Percentiles rank a stretch among this genome's conserved stretches.
Evolutionary conservation across 2,797 vertebrate species (phyloP).

Genomic region (Pseudochirops cupreus): DNA sequence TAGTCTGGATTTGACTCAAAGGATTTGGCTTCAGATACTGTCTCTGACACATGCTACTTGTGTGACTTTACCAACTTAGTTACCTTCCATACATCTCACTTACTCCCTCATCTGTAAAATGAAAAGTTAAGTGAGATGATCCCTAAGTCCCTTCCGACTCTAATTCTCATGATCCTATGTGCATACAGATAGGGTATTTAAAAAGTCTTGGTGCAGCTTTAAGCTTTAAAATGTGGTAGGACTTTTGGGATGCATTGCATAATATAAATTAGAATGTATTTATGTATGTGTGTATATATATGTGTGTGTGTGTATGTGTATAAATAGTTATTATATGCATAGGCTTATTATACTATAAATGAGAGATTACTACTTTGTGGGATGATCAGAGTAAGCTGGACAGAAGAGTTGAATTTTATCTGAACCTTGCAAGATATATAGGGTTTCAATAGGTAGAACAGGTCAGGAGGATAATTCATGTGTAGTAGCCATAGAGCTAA

Average conservation of each 20-base stretch:
- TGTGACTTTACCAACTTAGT: background rate
- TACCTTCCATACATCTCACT: background rate
- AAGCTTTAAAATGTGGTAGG: background rate
- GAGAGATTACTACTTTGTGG: background rate
- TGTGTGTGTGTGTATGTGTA: rapidly evolving
- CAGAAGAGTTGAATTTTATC: background rate
- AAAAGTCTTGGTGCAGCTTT: background rate
- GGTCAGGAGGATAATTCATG: background rate
- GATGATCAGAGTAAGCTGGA: background rate
- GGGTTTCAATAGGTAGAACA: background rate
- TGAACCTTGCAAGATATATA: background rate
- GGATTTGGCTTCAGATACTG: background rate
- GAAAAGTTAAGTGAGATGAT: background rate
- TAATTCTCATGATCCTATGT: background rate
- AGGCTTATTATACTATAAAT: background rate
- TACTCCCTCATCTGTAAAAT: background rate
- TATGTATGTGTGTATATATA: background rate
- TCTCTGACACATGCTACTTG: background rate
- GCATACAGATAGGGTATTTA: background rate
- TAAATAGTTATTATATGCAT: background rate
- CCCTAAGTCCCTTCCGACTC: background rate
- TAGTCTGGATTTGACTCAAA: background rate
- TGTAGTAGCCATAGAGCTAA: background rate
- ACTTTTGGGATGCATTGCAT: background rate
- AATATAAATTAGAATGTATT: background rate